A percentile compares a stretch with the other conserved stretches of the same genome.
Conservation (phyloP, 2,797 vertebrate genomes). For the Coluber constrictor region DNA sequence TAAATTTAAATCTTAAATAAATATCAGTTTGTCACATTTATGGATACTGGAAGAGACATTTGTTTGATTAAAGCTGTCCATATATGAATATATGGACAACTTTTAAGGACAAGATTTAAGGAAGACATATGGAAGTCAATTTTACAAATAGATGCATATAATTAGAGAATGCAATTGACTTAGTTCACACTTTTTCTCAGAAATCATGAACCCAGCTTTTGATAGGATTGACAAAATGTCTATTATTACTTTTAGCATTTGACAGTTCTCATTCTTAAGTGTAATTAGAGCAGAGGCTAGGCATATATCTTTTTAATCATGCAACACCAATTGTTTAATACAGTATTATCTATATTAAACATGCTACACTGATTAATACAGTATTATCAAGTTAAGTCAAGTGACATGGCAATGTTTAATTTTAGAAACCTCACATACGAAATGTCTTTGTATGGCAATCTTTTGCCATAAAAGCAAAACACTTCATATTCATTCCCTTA, state of each 20-base stretch:
- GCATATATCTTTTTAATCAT: not conserved
- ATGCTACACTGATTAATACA: not conserved
- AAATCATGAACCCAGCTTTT: not conserved
- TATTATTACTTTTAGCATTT: not conserved
- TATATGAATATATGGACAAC: too few relatives aligned
- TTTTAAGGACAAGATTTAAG: not conserved
- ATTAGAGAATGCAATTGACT: not conserved
- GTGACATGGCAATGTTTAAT: not conserved
- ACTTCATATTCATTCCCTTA: not conserved
- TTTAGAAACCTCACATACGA: not conserved
- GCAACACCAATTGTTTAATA: not conserved
- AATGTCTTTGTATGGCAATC: not conserved
- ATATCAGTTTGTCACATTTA: not conserved
- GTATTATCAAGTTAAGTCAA: not conserved
- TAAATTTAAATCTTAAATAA: not conserved
- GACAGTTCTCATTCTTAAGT: not conserved
- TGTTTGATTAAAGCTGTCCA: not conserved
- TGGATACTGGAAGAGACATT: not conserved
- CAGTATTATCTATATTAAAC: too few relatives aligned
- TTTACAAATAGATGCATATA: not conserved
- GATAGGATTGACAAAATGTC: not conserved
- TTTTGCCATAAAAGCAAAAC: not conserved
- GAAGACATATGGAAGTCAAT: not conserved
- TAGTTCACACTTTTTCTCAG: not conserved
- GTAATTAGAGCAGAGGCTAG: not conserved